These are phyloP conservation scores for Lysandra bellargus DNA, from an alignment of 2,888 invertebrate genomes.

Conservation along the genomic window DNA sequence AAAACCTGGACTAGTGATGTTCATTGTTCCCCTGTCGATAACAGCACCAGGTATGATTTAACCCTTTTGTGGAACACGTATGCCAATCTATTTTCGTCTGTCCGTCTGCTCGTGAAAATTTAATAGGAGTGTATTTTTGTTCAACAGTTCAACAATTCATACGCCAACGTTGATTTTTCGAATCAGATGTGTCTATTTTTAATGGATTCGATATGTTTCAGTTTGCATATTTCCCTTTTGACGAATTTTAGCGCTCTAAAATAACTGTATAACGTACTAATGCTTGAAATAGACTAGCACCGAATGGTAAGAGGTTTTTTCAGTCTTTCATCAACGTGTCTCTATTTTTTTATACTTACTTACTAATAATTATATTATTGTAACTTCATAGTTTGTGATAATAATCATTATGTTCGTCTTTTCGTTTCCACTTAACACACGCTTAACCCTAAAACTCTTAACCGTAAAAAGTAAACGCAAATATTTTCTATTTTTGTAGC, in stretches of 20 bases:
- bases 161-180: conserved; percentile 14
- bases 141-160: conserved; percentile 26
- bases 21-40: background rate
- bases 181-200: conserved; percentile 7
- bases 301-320: background rate
- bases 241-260: conserved; percentile 1
- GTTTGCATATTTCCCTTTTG: background rate
- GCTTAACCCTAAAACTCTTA: too few relatives aligned
- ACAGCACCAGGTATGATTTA: background rate
- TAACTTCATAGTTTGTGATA: too few relatives aligned
- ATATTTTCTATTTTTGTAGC: too few relatives aligned
- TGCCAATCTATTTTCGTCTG: conserved; percentile 48
- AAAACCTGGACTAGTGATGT: conserved; percentile 1
- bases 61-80: conserved; percentile 27
- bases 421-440: too few relatives aligned
- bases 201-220: conserved; percentile 6
- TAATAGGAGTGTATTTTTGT: conserved; percentile 54
- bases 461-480: too few relatives aligned
- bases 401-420: too few relatives aligned
- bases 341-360: too few relatives aligned
- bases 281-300: background rate
- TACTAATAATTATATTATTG: too few relatives aligned
- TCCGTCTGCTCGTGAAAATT: conserved; percentile 51
- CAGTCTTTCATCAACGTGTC: too few relatives aligned
- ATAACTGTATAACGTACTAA: background rate